Conservation (phyloP, 2,113 vertebrate species). For the Campylomormyrus numenius region DNA sequence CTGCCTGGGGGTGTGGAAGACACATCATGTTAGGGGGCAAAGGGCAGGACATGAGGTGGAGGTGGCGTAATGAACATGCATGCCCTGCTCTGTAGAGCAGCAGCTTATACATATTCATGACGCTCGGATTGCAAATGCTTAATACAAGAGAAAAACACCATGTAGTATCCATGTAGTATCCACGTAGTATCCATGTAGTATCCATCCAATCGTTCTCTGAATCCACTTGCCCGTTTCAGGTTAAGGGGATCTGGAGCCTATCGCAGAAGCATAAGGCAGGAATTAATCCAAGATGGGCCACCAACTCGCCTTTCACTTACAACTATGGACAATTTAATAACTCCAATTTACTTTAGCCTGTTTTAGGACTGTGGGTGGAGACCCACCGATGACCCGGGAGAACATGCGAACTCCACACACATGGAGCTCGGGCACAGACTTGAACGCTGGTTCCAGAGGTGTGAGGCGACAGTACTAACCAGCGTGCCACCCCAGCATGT, state of each 20-base stretch:
- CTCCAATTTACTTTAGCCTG: not conserved
- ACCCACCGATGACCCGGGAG: not conserved
- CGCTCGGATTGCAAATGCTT: not conserved
- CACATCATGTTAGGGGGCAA: not conserved
- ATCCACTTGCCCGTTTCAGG: not conserved
- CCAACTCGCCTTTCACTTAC: not conserved
- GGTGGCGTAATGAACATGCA: not conserved
- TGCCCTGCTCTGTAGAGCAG: not conserved
- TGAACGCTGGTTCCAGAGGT: not conserved
- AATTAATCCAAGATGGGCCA: not conserved
- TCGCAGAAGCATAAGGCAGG: not conserved
- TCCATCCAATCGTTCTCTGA: not conserved
- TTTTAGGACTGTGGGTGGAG: not conserved
- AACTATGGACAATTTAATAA: not conserved
- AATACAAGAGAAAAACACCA: not conserved
- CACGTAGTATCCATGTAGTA: not conserved
- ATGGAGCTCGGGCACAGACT: not conserved
- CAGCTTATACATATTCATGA: not conserved
- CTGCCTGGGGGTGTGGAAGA: not conserved
- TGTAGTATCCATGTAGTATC: not conserved
- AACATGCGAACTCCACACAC: not conserved
- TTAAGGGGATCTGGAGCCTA: not conserved
- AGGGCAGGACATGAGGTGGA: not conserved
- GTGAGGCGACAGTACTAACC: not conserved
- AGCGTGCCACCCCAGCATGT: not conserved